A percentile compares a stretch with the other conserved stretches of the same genome.
Evolutionary conservation across 2,797 vertebrate genomes (phyloP).

Genomic region (Cynopterus sphinx): DNA sequence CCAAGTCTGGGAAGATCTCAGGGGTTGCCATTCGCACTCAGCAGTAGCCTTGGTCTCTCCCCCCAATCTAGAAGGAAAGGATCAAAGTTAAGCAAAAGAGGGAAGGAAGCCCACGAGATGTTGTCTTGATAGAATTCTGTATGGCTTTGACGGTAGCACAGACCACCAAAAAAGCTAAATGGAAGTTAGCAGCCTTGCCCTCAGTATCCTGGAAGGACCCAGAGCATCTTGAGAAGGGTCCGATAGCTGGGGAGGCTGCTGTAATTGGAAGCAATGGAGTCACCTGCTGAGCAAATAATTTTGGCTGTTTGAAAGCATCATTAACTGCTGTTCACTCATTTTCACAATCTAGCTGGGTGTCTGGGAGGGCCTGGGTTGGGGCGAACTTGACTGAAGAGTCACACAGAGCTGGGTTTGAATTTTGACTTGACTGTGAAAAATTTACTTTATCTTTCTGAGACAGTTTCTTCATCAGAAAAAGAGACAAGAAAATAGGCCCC

Average conservation of each 20-base stretch:
- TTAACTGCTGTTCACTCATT: not conserved
- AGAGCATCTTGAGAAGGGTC: not conserved
- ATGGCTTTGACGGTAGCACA: not conserved
- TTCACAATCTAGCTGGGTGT: not conserved
- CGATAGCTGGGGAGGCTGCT: not conserved
- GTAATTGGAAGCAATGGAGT: not conserved
- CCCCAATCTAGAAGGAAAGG: not conserved
- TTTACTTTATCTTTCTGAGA: not conserved
- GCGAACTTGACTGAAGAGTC: not conserved
- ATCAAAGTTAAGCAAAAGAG: not conserved
- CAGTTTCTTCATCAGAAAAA: not conserved
- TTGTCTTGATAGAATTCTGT: not conserved
- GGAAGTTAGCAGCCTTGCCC: not conserved
- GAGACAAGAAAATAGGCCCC: not conserved
- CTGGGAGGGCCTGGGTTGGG: not conserved
- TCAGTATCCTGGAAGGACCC: not conserved
- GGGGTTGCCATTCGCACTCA: not conserved
- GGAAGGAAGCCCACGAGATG: not conserved
- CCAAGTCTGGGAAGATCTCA: not conserved
- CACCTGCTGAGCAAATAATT: not conserved
- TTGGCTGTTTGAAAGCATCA: not conserved
- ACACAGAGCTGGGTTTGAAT: not conserved
- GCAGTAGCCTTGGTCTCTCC: not conserved
- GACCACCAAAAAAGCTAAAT: not conserved
- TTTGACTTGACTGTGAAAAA: constrained; percentile 41